Conservation (phyloP, 2,113 vertebrate species). For the Acanthisitta chloris region DNA sequence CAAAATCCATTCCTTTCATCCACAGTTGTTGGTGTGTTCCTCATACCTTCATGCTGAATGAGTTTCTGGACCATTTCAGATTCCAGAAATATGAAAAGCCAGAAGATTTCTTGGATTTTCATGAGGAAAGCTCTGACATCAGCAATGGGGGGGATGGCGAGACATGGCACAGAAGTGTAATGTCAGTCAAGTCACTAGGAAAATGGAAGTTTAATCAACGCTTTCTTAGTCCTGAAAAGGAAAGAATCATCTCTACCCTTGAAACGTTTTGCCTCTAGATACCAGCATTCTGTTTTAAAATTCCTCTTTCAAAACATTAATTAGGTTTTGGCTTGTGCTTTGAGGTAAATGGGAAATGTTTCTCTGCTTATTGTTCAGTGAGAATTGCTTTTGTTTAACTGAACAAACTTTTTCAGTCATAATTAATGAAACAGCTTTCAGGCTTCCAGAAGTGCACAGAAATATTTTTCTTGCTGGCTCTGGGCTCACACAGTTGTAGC, state of each 20-base stretch:
- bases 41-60: not conserved
- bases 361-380: not conserved
- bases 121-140: not conserved
- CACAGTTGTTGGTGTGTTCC: fast-evolving
- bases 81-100: not conserved
- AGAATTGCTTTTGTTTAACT: not conserved
- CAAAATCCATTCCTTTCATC: not conserved
- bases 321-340: not conserved
- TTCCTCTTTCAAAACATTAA: not conserved
- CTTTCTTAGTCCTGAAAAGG: not conserved
- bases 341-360: not conserved
- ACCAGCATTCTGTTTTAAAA: not conserved
- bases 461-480: not conserved
- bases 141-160: not conserved
- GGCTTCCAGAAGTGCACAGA: not conserved
- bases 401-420: not conserved
- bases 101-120: not conserved
- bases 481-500: not conserved
- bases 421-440: not conserved
- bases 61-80: not conserved
- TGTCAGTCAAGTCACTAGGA: not conserved
- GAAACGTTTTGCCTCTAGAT: not conserved
- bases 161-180: not conserved
- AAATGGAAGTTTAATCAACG: not conserved
- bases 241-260: not conserved